Base-by-base conservation (phyloP, 2,113 vertebrate genomes). In the Scopus umbretta region DNA sequence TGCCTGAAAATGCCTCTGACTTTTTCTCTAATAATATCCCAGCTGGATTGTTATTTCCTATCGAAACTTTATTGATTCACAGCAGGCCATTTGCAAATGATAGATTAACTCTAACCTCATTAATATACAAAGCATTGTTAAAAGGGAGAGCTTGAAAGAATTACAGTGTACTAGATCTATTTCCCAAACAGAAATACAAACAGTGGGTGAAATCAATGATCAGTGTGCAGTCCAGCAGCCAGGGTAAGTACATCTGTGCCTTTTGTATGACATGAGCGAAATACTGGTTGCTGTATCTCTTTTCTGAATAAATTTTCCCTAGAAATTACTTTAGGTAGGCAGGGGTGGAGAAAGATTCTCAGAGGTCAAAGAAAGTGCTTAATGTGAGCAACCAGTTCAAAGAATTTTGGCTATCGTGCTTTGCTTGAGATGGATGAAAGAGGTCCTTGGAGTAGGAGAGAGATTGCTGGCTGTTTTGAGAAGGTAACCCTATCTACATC, bases 71-170 rank as follows among this genome's bases (percentile, higher is more conserved):
- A 95, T 91, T 90, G 94, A 95, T 73, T 96, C 58, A 8, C 85
- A 94, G 90, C 53, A 92, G 92, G 80, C 70, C 62, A 71, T 96
- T 92, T 95, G 55, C 34, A 95, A 96, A 90, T 94, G 87, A 95
- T 85, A 94, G 82, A 94, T 96, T 96, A 90, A 92, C 79, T 92
- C 71, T 80, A 84, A 91, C 67, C 59, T 92, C 88, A 94, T 96
- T 96, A 96, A 95, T 94, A 79, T 71, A 83, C 78, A 93, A 92
- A 91, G 75, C 50, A 59, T 71, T 94, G 36, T 90, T 80, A 87
- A 81, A 71, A 94, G 40, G 34, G 42, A 67, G 47, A 79, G n/a
- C 40, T 53, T 88, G 53, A 80, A 87, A 84, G 43, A 95, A 90
- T 86, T 88, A 61, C 50, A 95, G 30, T n/a, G 80, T n/a, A 47